Conservation (phyloP, 2,113 vertebrate genomes). For the Irena cyanogastra region DNA sequence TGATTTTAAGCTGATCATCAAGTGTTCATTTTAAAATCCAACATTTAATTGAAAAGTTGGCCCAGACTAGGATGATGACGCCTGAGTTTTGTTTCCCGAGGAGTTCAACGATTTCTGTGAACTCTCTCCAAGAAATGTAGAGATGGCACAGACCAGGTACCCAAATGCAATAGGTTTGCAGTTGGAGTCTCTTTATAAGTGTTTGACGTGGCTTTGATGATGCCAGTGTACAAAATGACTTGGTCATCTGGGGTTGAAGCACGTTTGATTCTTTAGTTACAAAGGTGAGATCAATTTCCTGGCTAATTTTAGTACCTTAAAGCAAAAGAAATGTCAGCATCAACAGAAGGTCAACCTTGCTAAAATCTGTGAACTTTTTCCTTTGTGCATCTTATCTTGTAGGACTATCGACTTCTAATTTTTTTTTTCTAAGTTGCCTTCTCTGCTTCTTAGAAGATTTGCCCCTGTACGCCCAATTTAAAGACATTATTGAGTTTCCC, state of each 20-base stretch:
- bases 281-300: neutral
- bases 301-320: neutral
- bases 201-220: neutral
- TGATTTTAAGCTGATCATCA: neutral
- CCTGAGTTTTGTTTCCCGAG: neutral
- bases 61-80: neutral
- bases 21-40: neutral
- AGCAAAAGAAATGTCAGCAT: neutral
- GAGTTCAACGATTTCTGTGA: neutral
- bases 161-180: neutral
- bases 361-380: neutral
- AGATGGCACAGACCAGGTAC: neutral
- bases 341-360: neutral
- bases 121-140: neutral
- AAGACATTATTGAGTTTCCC: neutral
- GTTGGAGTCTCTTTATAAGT: neutral
- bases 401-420: neutral
- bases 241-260: neutral
- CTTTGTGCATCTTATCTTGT: neutral
- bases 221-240: neutral
- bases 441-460: neutral
- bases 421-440: neutral
- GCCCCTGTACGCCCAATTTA: neutral
- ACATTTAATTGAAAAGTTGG: neutral
- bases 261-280: neutral